These are phyloP conservation scores for Hydrophis major DNA, from an alignment of 2,797 vertebrate genomes.

Conservation along the genomic window DNA sequence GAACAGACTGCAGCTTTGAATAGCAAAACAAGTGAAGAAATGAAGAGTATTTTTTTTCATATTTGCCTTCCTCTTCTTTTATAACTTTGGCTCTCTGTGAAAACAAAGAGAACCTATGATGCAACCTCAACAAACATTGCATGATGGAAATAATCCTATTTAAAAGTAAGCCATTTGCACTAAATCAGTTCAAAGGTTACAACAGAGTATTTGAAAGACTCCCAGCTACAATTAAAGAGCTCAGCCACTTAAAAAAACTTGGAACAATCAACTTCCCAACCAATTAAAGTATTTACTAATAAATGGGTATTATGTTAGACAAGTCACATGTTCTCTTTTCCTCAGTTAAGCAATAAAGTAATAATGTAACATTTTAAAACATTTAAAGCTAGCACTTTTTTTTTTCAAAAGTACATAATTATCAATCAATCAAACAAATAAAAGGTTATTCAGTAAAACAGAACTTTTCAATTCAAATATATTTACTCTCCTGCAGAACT, in stretches of 20 bases:
- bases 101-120: not conserved
- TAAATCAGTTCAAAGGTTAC: not conserved
- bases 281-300: not conserved
- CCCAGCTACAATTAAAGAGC: not conserved
- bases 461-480: too few species aligned
- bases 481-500: not conserved
- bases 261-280: not conserved
- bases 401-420: not conserved
- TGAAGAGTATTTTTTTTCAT: not conserved
- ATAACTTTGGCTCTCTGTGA: rapidly evolving
- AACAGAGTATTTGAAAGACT: not conserved
- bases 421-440: not conserved
- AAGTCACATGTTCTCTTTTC: not conserved
- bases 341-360: not conserved
- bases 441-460: not conserved
- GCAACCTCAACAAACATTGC: constrained; percentile 1
- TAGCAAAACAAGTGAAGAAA: not conserved
- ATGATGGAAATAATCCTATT: not conserved
- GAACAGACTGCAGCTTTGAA: not conserved
- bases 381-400: not conserved
- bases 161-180: constrained; percentile 1
- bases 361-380: not conserved
- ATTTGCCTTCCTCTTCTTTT: not conserved
- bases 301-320: not conserved
- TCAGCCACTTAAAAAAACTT: not conserved